Evolutionary conservation across 2,888 invertebrate genomes (phyloP).

Genomic region (Pandemis corylana): DNA sequence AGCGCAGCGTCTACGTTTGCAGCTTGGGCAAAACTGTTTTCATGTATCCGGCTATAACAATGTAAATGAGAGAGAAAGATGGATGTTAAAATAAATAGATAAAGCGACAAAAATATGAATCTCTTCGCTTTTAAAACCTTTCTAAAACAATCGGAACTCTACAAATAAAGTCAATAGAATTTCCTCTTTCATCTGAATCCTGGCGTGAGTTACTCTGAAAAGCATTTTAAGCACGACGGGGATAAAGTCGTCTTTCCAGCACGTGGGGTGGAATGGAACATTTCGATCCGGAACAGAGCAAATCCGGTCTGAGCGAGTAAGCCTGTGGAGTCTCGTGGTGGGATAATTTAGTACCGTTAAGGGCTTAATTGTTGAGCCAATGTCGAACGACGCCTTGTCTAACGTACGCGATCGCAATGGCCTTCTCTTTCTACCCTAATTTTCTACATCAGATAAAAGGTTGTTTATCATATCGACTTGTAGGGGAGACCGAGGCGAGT

Average conservation of each 20-base stretch:
- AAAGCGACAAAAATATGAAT: too few relatives aligned
- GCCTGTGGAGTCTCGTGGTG: slow-evolving; percentile 1
- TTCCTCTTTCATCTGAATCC: not conserved
- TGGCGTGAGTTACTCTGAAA: not conserved
- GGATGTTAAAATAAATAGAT: too few relatives aligned
- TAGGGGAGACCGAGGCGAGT: too few relatives aligned
- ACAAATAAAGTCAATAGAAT: not conserved
- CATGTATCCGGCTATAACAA: too few relatives aligned
- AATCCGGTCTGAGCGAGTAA: not conserved
- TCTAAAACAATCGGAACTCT: not conserved
- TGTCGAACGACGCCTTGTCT: not conserved
- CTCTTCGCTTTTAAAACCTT: not conserved
- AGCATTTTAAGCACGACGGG: not conserved
- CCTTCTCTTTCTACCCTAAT: too few relatives aligned
- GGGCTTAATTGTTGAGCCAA: slow-evolving; percentile 4
- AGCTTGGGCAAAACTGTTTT: too few relatives aligned
- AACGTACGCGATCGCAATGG: too few relatives aligned
- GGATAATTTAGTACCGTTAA: not conserved
- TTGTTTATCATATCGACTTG: too few relatives aligned
- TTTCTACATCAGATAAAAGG: too few relatives aligned
- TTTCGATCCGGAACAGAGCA: slow-evolving; percentile 8
- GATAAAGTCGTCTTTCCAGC: not conserved
- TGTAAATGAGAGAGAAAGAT: too few relatives aligned
- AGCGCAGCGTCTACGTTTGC: too few relatives aligned
- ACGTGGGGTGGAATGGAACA: not conserved